These are phyloP conservation scores for Myiopsitta monachus DNA, from an alignment of 2,113 vertebrate genomes.

Conservation along the genomic window DNA sequence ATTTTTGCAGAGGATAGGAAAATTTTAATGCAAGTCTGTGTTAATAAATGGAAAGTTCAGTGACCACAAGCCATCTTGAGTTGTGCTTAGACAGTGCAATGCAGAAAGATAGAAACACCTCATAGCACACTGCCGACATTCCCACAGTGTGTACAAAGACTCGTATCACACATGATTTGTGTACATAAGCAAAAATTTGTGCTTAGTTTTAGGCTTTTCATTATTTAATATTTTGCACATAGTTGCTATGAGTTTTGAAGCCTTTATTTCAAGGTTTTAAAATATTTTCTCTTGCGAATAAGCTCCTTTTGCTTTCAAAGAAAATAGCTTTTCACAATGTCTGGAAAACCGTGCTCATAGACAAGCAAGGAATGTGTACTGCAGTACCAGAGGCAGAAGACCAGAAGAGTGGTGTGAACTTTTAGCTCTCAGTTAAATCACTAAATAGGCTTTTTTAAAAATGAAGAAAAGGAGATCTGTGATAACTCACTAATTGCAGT, in stretches of 20 bases:
- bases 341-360: neutral
- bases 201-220: neutral
- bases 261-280: neutral
- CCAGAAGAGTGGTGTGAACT: neutral
- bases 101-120: neutral
- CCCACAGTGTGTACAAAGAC: neutral
- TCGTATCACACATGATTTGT: neutral
- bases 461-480: neutral
- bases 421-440: neutral
- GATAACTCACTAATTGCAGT: neutral
- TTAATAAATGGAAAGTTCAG: neutral
- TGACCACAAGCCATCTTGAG: neutral
- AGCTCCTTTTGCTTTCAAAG: neutral
- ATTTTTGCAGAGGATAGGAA: neutral
- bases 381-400: neutral
- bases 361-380: neutral
- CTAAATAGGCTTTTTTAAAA: neutral
- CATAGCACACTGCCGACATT: neutral
- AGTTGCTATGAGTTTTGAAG: neutral
- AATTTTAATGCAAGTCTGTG: neutral
- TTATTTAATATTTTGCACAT: neutral
- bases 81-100: neutral
- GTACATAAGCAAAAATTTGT: neutral
- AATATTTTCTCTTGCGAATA: neutral
- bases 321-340: neutral